Evolutionary conservation across 2,888 invertebrate species (phyloP), one percentile per base, ranked within the genome.

Genomic region (Drosophila paranaensis): DNA sequence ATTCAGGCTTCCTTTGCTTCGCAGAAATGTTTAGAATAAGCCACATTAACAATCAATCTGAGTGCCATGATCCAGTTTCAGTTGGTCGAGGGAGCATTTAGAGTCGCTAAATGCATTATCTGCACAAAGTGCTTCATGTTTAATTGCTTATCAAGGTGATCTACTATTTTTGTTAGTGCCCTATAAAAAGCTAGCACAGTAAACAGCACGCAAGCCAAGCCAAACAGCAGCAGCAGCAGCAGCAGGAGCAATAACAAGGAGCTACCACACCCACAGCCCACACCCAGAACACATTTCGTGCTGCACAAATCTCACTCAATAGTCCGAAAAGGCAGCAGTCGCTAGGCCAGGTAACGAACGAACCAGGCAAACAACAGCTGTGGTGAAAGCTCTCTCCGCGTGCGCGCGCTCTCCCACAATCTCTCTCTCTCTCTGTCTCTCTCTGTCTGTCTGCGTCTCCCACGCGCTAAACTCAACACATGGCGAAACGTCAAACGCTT

Each of bases 241-340:
- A 43, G 43, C 43, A 42, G 13, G 42, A 57, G 51, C 66, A 60
- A 51, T 42, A 72, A 45, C 46, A 40, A 53, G 48, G 57, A 60
- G 60, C 20, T 57, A 77, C 70, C 69, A 66, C 78, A 81, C 88
- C 82, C 80, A 63, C 69, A 63, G 61, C 45, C 45, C 67, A 58
- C 58, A 51, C 42, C 43, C 46, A 40, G 11, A 50, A 50, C 16
- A 42, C 16, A 50, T 65, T 55, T 42, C 46, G 48, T 46, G 14
- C 60, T 50, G 68, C 54, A 57, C 37, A 51, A 74, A 71, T 71
- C 71, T 77, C 89, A 86, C 89, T 86, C 89, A 87, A 89, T 86
- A 80, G 71, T 87, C 86, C 89, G 89, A 89, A 87, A 77, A 50
- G 16, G 43, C 65, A 68, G 66, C 56, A 58, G 61, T 58, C 66